Evolutionary conservation across 2,113 vertebrate species (phyloP).

Genomic region (Girardinichthys multiradiatus): DNA sequence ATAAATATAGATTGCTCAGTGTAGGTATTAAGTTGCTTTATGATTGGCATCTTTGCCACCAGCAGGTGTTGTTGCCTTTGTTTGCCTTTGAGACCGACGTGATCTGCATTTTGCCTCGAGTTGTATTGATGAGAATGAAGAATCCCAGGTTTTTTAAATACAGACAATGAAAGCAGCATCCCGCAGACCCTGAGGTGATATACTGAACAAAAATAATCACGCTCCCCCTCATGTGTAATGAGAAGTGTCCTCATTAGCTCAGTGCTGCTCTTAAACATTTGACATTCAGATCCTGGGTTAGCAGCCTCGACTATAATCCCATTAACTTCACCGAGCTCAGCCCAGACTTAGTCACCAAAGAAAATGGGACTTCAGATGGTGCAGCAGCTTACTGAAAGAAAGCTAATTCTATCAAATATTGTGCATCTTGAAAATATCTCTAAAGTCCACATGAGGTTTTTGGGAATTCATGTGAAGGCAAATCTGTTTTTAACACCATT

Average conservation of each 20-base stretch:
- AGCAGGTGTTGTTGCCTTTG: constrained; percentile 29
- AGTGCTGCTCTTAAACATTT: constrained; percentile 53
- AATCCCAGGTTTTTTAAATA: constrained; percentile 31
- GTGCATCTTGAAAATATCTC: constrained; percentile 57
- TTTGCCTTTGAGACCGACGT: constrained; percentile 21
- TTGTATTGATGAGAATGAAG: constrained; percentile 36
- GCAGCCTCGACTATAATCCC: constrained; percentile 70
- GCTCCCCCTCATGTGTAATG: constrained; percentile 50
- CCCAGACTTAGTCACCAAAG: constrained; percentile 45
- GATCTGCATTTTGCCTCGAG: constrained; percentile 31
- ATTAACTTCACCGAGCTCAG: constrained; percentile 67
- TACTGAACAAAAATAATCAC: constrained; percentile 51
- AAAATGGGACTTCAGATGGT: constrained; percentile 44
- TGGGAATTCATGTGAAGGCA: constrained; percentile 44
- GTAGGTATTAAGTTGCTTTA: not conserved
- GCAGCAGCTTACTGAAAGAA: constrained; percentile 45
- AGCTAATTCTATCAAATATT: constrained; percentile 60
- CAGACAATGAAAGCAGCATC: constrained; percentile 43
- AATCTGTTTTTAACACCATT: constrained; percentile 68
- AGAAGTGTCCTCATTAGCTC: constrained; percentile 61
- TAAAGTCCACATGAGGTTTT: constrained; percentile 49
- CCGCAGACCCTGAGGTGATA: constrained; percentile 44
- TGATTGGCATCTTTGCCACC: constrained; percentile 24
- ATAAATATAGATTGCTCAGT: no score
- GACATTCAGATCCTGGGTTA: constrained; percentile 62